Evolutionary conservation across 2,888 invertebrate species (phyloP).

Genomic region (Cephus nigrinus): DNA sequence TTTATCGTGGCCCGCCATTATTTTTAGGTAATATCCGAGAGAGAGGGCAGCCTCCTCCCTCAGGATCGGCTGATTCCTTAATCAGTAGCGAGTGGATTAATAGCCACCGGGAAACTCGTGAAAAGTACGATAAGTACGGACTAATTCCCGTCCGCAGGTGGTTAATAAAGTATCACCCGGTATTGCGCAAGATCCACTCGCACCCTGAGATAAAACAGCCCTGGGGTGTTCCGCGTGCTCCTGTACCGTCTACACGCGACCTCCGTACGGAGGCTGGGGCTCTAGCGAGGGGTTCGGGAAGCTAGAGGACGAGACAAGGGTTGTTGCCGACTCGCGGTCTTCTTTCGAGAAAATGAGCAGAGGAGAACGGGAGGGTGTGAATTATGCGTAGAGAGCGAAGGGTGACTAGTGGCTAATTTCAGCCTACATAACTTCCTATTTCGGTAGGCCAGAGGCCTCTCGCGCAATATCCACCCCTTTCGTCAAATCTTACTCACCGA

Average conservation of each 20-base stretch:
- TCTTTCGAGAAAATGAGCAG: conserved; percentile 1
- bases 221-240: neutral
- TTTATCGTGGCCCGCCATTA: neutral
- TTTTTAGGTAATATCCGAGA: neutral
- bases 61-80: neutral
- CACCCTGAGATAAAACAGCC: neutral
- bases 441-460: neutral
- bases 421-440: neutral
- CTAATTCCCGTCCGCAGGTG: neutral
- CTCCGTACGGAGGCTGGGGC: neutral
- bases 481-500: conserved; percentile 19
- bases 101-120: neutral
- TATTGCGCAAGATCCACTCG: neutral
- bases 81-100: neutral
- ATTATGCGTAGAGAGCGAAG: conserved; percentile 5
- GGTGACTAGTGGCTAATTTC: conserved; percentile 10
- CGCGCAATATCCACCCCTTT: neutral
- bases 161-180: neutral
- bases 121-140: neutral
- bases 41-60: neutral
- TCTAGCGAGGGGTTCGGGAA: neutral
- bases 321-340: neutral
- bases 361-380: conserved; percentile 12
- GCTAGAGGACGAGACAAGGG: neutral
- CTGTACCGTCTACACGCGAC: neutral